Conservation (phyloP, 1,140 invertebrate genomes). For the Lordiphosa stackelbergi region DNA sequence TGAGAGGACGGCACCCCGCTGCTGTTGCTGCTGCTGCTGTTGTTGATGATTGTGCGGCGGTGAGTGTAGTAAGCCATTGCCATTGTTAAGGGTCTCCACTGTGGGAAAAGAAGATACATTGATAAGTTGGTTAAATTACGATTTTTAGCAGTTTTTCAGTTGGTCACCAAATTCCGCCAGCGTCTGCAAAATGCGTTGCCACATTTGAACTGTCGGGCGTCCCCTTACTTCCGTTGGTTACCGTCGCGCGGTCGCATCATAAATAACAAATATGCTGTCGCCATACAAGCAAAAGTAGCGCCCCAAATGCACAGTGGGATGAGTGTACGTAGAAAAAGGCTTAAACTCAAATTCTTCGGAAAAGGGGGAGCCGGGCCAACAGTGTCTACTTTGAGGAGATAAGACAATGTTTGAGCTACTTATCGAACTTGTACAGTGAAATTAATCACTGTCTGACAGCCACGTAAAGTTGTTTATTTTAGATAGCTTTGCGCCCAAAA, state of each 20-base stretch:
- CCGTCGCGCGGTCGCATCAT: constrained; percentile 40
- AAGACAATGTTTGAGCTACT: no score
- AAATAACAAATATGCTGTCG: constrained; percentile 49
- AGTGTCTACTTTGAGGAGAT: no score
- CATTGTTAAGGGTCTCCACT: constrained; percentile 84
- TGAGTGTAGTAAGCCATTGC: constrained; percentile 80
- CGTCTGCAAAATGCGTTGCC: constrained; percentile 38
- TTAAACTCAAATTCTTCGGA: no score
- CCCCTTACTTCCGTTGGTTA: constrained; percentile 37
- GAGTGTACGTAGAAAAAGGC: no score
- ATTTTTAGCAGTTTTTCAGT: not conserved
- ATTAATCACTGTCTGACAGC: no score
- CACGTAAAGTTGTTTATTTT: no score
- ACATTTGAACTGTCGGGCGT: constrained; percentile 32
- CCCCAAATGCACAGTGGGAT: constrained; percentile 3
- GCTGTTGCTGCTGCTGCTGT: constrained; percentile 55
- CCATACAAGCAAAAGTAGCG: constrained; percentile 14
- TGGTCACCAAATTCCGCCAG: constrained; percentile 34
- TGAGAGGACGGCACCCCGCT: constrained; percentile 22
- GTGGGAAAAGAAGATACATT: constrained; percentile 49
- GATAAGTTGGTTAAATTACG: no score
- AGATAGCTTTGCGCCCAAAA: no score
- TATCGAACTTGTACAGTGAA: no score
- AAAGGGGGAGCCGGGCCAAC: no score
- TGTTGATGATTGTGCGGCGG: constrained; percentile 80